Evolutionary conservation across 2,888 invertebrate genomes (phyloP), one percentile per base, ranked within the genome.

Genomic region (Athalia circularis): DNA sequence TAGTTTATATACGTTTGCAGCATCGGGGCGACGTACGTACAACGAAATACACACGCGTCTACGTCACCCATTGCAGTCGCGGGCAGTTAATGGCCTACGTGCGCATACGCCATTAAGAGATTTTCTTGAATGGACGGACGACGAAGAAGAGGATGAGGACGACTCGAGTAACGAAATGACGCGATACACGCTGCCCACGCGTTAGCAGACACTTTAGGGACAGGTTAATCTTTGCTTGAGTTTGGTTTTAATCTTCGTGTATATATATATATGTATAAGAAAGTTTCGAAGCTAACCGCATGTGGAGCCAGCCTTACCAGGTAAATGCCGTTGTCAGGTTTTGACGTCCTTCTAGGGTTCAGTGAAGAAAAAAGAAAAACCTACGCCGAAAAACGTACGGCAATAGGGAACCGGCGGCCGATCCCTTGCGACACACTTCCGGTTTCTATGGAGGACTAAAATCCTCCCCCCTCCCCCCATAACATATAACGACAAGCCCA

Each of bases 401-500:
- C 29, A 29, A 29, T 29, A 29, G 29, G 29, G 29, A 29, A 29
- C 29, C 29, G 43, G 64, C n/a, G 48, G 75, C 75, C 75, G 62
- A 75, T 75, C 75, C 50, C 75, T 75, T 75, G 75, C 75, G 75
- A 75, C 75, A 75, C 75, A 75, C 75, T 75, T 75, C 75, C 75
- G 75, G 75, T 75, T 64, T 75, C 48, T 64, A 57, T 29, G 29
- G 29, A 29, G 29, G 61, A 11, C 48, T 50, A 11, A 62, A 75
- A 75, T 62, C 29, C 29, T 2, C 2, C 29, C 29, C 29, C 29
- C 29, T 2, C 29, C 0, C 2, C 29, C 29, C 29, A 29, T 15
- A 45, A 75, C 75, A 75, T 62, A 48, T 15, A 75, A 62, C 75
- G 61, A 75, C 75, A 64, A 62, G 62, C 75, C 75, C 75, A 75